These are phyloP conservation scores for Conops quadrifasciatus DNA, from an alignment of 2,888 invertebrate genomes.

Conservation along the genomic window DNA sequence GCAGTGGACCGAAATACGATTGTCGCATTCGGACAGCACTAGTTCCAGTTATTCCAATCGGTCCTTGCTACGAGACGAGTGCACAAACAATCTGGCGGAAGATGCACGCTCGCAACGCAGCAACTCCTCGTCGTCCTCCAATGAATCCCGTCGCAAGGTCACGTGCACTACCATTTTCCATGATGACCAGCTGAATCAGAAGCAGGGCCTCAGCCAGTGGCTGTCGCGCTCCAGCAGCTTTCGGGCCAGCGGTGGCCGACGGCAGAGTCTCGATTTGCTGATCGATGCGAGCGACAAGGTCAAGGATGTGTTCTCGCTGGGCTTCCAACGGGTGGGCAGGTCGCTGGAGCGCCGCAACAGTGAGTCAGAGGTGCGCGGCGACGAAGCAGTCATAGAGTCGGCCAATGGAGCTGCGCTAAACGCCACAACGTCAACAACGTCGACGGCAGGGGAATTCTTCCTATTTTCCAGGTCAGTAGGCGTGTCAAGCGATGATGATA, in stretches of 20 bases:
- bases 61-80: constrained; percentile 60
- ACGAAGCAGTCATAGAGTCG: constrained; percentile 38
- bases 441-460: constrained; percentile 60
- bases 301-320: constrained; percentile 82
- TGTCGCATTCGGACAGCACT: constrained; percentile 64
- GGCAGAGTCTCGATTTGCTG: constrained; percentile 80
- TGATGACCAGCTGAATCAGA: constrained; percentile 57
- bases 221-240: constrained; percentile 63
- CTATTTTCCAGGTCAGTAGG: constrained; percentile 64
- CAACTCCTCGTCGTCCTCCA: constrained; percentile 60
- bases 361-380: constrained; percentile 69
- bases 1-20: constrained; percentile 65
- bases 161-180: constrained; percentile 64
- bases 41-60: constrained; percentile 65
- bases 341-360: constrained; percentile 77
- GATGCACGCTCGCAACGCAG: constrained; percentile 54
- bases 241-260: constrained; percentile 64
- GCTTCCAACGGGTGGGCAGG: constrained; percentile 76
- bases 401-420: constrained; percentile 36
- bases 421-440: constrained; percentile 39
- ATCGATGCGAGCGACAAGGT: constrained; percentile 82
- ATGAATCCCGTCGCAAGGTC: constrained; percentile 62
- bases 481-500: constrained; percentile 30
- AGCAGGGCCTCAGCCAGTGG: constrained; percentile 60
- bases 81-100: constrained; percentile 41